A percentile compares a stretch with the other conserved stretches of the same genome.
Evolutionary conservation across 2,113 vertebrate genomes (phyloP).

Genomic region (Spea bombifrons): DNA sequence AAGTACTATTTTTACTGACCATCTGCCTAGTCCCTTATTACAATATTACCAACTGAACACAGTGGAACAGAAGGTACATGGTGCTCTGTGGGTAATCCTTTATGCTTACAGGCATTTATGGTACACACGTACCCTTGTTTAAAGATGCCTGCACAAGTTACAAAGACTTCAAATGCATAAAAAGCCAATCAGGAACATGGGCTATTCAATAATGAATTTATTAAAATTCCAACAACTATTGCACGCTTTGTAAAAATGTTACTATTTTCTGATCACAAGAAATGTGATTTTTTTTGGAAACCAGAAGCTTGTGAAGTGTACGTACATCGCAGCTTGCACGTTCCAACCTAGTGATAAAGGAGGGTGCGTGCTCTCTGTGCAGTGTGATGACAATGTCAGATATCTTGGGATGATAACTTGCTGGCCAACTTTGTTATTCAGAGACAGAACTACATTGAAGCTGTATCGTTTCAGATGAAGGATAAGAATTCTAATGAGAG

Average conservation of each 20-base stretch:
- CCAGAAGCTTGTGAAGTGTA: slow-evolving; percentile 6
- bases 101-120: too few species aligned
- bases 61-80: too few species aligned
- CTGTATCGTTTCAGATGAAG: slow-evolving; percentile 97
- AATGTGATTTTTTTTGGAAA: background rate
- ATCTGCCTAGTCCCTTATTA: too few species aligned
- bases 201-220: too few species aligned
- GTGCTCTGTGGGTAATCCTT: too few species aligned
- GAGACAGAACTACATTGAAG: slow-evolving; percentile 90
- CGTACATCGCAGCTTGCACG: slow-evolving; percentile 75
- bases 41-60: too few species aligned
- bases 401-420: slow-evolving; percentile 93
- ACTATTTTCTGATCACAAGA: background rate
- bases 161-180: too few species aligned
- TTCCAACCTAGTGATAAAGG: slow-evolving; percentile 82
- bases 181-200: too few species aligned
- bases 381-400: slow-evolving; percentile 87
- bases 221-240: too few species aligned
- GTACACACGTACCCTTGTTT: too few species aligned
- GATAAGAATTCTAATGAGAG: slow-evolving; percentile 80
- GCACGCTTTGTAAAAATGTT: background rate
- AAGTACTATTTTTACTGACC: too few species aligned
- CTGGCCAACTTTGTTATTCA: slow-evolving; percentile 95
- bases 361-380: slow-evolving; percentile 82
- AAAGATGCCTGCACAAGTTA: too few species aligned